Base-by-base conservation (phyloP, 37 sponge, comb jelly and placozoan species). In the Amphimedon queenslandica region DNA sequence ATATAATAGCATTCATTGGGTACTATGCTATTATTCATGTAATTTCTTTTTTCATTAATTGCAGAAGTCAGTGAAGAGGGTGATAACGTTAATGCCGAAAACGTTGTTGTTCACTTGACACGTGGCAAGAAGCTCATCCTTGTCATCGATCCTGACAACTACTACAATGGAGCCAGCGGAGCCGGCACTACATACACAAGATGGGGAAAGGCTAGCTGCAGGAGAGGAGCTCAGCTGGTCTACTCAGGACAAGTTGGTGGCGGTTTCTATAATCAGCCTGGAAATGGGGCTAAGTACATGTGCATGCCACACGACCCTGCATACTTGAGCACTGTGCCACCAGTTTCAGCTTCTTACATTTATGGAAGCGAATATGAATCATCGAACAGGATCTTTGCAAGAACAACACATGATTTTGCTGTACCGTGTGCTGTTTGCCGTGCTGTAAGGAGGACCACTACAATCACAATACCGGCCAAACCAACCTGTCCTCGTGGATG, bases 341-440 rank as follows among this genome's bases (percentile, higher is more conserved):
- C 74, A 57, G 37, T 57, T 2, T 58, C 43, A 40, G 57, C 36
- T 1, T 42, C 55, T 4, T 31, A 13, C 16, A n/a, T 81, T 10
- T 81, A 81, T 73, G 82, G 82, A 67, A 37, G 42, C 0, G 82
- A 81, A 55, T 81, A 81, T 56, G 60, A 81, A 73, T 32, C 4
- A 5, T 5, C 39, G 5, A 1, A 36, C 3, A 36, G 60, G 25
- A 2, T 18, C 13, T 24, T 5, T 6, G 11, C 16, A 27, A 11
- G 32, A 31, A n/a, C 1, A 51, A 27, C 30, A 4, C 16, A 67
- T 5, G 34, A 58, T 43, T 37, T 69, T 51, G 67, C 72, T 74
- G 82, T 57, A 38, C 75, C 75, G 3, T 81, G 82, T 81, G 82
- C 82, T 73, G 82, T 81, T 29, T 81, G 82, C 42, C 39, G 41